phyloP scores from a whole-genome alignment of 2,113 vertebrate genomes.

The Mormyrus iriodes region DNA sequence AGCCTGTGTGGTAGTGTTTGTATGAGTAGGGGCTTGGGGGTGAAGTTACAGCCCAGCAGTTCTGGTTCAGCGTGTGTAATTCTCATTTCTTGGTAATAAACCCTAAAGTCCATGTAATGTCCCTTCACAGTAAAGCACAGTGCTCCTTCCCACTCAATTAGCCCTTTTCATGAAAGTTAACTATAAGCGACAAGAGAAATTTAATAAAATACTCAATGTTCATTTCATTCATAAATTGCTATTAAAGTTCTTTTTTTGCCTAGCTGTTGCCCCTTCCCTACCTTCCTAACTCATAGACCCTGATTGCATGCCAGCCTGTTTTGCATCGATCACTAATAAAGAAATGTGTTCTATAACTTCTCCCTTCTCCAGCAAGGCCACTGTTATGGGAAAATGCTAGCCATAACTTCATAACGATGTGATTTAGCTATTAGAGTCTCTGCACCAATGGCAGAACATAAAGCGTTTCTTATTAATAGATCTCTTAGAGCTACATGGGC shows the following conservation, averaged over 20 bases:
- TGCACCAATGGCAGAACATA: neutral
- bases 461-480: neutral
- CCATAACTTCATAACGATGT: neutral
- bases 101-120: neutral
- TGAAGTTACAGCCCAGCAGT: too few species aligned
- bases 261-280: neutral
- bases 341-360: neutral
- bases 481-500: neutral
- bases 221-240: neutral
- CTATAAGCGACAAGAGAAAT: neutral
- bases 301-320: neutral
- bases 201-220: neutral
- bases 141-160: neutral
- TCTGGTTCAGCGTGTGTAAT: neutral
- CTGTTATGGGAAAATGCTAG: neutral
- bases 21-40: neutral
- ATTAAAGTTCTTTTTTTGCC: neutral
- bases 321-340: neutral
- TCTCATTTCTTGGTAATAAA: neutral
- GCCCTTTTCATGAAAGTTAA: neutral
- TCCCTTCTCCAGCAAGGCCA: neutral
- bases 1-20: neutral
- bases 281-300: neutral
- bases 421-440: neutral
- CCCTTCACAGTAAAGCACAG: neutral